These are phyloP conservation scores for Equus quagga DNA, from an alignment of 2,113 vertebrate species.

Conservation along the genomic window DNA sequence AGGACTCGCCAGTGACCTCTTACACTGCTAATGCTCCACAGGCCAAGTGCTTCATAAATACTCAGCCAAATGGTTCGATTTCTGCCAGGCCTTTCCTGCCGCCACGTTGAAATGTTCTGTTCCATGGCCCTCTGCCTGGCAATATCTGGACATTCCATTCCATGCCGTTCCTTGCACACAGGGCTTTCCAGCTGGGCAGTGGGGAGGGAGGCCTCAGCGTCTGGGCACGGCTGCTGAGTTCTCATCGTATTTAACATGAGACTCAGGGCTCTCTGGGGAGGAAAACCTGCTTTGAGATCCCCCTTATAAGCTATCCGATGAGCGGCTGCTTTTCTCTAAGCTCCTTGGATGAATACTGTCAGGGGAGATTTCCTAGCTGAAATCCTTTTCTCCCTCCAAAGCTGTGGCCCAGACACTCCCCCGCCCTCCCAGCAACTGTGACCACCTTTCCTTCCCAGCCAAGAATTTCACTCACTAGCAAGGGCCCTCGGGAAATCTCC, in stretches of 20 bases:
- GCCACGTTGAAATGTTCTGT: not conserved
- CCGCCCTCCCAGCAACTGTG: not conserved
- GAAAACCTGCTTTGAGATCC: constrained; percentile 50
- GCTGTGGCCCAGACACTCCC: not conserved
- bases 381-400: constrained; percentile 48
- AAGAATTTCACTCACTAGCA: not conserved
- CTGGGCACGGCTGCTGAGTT: not conserved
- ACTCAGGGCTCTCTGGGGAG: constrained; percentile 4
- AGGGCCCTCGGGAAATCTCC: not conserved
- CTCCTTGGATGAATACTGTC: constrained; percentile 70
- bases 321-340: constrained; percentile 73
- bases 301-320: constrained; percentile 23
- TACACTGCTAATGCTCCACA: no score
- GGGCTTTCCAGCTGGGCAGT: not conserved
- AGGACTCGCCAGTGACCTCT: not conserved
- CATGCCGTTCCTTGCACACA: not conserved
- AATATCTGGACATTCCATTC: constrained; percentile 40
- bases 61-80: not conserved
- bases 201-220: not conserved
- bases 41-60: not conserved
- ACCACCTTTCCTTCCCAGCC: not conserved
- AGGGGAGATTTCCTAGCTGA: constrained; percentile 64
- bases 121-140: not conserved
- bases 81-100: not conserved
- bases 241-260: constrained; percentile 18